A percentile compares a stretch with the other conserved stretches of the same genome.
phyloP scores from a whole-genome alignment of 2,113 vertebrate species.

The Leucoraja erinaceus region DNA sequence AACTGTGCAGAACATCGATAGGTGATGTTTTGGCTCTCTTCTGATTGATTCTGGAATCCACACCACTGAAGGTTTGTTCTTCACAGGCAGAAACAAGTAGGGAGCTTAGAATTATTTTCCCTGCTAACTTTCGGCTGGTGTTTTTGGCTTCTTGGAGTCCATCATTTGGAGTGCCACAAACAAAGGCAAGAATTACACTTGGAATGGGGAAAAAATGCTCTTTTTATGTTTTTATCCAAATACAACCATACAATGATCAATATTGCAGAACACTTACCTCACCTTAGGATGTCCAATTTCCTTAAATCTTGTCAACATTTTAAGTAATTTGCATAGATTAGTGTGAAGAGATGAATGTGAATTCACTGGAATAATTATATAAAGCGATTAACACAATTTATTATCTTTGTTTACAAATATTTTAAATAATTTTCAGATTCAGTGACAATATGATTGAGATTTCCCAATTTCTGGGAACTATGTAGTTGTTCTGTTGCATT shows the following conservation, averaged over 20 bases:
- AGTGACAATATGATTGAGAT: neutral
- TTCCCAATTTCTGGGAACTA: neutral
- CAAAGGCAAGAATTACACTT: neutral
- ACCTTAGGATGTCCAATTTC: too few relatives aligned
- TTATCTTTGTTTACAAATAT: too few relatives aligned
- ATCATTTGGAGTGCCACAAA: neutral
- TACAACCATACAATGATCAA: too few relatives aligned
- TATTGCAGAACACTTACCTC: too few relatives aligned
- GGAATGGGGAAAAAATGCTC: neutral
- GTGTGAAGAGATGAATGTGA: neutral
- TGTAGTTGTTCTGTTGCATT: neutral
- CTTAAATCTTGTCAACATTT: too few relatives aligned
- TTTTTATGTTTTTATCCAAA: neutral
- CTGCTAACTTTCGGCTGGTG: neutral
- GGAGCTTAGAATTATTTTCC: neutral
- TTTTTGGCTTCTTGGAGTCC: neutral
- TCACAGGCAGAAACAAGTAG: neutral
- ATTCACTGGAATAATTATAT: neutral
- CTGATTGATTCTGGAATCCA: too few relatives aligned
- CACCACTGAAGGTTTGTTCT: neutral
- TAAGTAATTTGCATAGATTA: too few relatives aligned
- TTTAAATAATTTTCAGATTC: conserved; percentile 1
- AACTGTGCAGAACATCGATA: too few relatives aligned
- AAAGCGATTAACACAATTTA: too few relatives aligned
- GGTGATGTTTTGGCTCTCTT: too few relatives aligned